Percentiles rank a stretch among this genome's conserved stretches.
These are phyloP conservation scores for Amphimedon queenslandica DNA, from an alignment of 37 sponge, comb jelly and placozoan species.

Conservation along the genomic window DNA sequence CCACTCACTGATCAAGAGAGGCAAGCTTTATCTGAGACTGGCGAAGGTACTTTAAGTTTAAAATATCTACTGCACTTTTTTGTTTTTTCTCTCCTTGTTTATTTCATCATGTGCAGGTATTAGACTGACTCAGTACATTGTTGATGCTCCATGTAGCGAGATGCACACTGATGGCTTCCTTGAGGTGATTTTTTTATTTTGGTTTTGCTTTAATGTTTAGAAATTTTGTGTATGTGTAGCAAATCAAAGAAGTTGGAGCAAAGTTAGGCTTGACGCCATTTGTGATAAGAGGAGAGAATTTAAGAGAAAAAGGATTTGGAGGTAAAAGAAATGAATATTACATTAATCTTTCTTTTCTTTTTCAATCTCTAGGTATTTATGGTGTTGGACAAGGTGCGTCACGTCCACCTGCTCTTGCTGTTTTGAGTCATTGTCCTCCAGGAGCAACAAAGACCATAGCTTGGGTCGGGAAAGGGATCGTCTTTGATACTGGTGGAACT, in stretches of 20 bases:
- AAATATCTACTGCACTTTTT: too few species aligned
- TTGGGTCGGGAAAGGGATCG: slow-evolving; percentile 99
- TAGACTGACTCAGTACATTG: slow-evolving; percentile 72
- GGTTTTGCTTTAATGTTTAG: background rate
- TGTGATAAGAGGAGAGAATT: slow-evolving; percentile 79
- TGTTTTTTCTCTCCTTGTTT: slow-evolving; percentile 8
- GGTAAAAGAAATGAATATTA: slow-evolving; percentile 30
- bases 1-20: slow-evolving; percentile 44
- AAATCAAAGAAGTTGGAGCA: slow-evolving; percentile 43
- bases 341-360: background rate
- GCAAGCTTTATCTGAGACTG: slow-evolving; percentile 29
- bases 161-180: slow-evolving; percentile 90
- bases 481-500: slow-evolving; percentile 98
- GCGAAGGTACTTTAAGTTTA: too few species aligned
- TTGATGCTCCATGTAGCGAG: slow-evolving; percentile 83
- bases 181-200: slow-evolving; percentile 55
- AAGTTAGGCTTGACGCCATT: slow-evolving; percentile 41
- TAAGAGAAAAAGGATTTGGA: slow-evolving; percentile 85
- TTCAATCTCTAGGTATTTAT: slow-evolving; percentile 76
- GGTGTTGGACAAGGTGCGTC: slow-evolving; percentile 97
- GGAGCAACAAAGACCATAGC: slow-evolving; percentile 86
- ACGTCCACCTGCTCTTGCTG: slow-evolving; percentile 78
- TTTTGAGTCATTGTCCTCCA: slow-evolving; percentile 88
- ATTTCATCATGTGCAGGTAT: slow-evolving; percentile 46
- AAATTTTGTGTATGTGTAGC: slow-evolving; percentile 17